Conservation (phyloP, 2,113 vertebrate genomes). For the Nestor notabilis region DNA sequence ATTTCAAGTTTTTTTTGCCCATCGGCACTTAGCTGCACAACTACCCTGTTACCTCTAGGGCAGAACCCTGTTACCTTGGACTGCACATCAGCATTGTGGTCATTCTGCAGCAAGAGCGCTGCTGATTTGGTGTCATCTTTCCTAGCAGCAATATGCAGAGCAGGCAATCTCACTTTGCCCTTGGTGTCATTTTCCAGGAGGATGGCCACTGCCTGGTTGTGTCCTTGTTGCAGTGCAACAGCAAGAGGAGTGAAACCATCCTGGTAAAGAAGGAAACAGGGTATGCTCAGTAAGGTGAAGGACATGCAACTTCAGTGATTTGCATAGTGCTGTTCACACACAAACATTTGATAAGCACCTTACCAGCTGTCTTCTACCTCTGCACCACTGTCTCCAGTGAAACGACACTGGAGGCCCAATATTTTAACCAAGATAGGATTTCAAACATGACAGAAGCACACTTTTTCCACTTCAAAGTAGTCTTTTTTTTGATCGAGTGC, state of each 20-base stretch:
- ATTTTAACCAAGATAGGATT: neutral
- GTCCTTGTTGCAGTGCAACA: constrained; percentile 95
- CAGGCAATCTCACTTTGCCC: constrained; percentile 94
- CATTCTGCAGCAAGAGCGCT: constrained; percentile 93
- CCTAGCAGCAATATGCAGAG: constrained; percentile 94
- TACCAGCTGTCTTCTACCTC: neutral
- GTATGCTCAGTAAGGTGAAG: neutral
- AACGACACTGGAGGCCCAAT: neutral
- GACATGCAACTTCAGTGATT: accelerated
- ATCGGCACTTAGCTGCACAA: neutral
- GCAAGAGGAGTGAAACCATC: constrained; percentile 97
- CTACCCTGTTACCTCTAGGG: neutral
- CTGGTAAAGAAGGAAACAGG: constrained; percentile 59
- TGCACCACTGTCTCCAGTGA: neutral
- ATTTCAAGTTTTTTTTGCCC: neutral
- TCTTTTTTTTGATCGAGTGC: neutral
- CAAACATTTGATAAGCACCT: accelerated
- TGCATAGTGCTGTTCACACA: accelerated
- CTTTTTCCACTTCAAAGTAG: neutral
- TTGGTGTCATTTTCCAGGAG: constrained; percentile 97
- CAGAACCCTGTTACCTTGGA: constrained; percentile 86
- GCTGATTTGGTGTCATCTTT: constrained; percentile 99
- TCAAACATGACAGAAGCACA: neutral
- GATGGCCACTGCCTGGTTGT: constrained; percentile 96
- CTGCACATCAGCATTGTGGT: constrained; percentile 97